Percentiles rank a stretch among this genome's conserved stretches.
These are phyloP conservation scores for Leuciscus waleckii DNA, from an alignment of 2,797 vertebrate genomes.

Conservation along the genomic window DNA sequence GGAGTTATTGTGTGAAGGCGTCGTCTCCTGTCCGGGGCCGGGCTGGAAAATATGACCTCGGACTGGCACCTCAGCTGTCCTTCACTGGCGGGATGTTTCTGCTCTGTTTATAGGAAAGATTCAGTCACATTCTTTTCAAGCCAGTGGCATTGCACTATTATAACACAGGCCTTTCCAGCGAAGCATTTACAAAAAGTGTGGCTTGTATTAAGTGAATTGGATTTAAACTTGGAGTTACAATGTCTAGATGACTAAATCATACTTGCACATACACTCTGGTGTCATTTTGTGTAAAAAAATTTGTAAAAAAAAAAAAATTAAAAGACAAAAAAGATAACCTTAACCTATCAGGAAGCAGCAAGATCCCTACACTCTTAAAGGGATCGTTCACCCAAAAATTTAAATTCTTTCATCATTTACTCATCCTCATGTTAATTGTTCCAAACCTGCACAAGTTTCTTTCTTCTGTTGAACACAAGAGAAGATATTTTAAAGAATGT, in stretches of 20 bases:
- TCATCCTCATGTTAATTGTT: too few species aligned
- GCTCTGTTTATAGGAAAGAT: slow-evolving; percentile 64
- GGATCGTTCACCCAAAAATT: too few species aligned
- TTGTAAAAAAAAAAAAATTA: fast-evolving
- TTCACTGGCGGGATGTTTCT: slow-evolving; percentile 21
- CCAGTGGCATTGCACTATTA: slow-evolving; percentile 27
- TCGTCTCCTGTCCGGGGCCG: slow-evolving; percentile 18
- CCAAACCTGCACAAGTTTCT: too few species aligned
- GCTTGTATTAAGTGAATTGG: slow-evolving; percentile 5
- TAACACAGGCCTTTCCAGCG: slow-evolving; percentile 8
- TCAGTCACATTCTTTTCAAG: slow-evolving; percentile 50
- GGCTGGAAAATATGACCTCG: slow-evolving; percentile 59
- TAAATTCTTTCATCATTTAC: too few species aligned
- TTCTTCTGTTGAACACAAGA: too few species aligned
- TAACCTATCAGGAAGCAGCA: neutral
- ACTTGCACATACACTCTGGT: neutral
- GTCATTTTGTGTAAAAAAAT: neutral
- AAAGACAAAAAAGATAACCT: too few species aligned
- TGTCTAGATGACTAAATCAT: neutral
- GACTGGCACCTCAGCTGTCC: slow-evolving; percentile 34
- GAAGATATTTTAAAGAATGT: too few species aligned
- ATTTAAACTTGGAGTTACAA: slow-evolving; percentile 1
- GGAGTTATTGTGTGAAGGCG: slow-evolving; percentile 25
- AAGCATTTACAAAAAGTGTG: neutral
- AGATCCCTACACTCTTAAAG: neutral